Base-by-base conservation (phyloP, 2,888 invertebrate genomes). In the Eustalomyia histrio region DNA sequence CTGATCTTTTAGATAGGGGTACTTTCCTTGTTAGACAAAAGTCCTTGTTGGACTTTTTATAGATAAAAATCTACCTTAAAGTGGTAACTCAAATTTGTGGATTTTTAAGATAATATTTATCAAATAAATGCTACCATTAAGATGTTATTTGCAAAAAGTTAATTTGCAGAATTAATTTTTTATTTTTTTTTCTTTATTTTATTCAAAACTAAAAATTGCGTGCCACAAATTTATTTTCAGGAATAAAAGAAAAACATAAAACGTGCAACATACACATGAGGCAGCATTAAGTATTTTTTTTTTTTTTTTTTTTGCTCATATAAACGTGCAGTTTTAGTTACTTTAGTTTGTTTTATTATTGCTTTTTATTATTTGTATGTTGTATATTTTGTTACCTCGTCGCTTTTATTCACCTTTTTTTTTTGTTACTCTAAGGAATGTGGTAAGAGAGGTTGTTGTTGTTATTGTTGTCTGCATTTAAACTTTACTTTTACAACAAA, bases 371-470 rank as follows among this genome's bases (percentile, higher is more conserved):
- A 43, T 55, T 68, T 79, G 50, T 65, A 72, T 69, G 64, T 60
- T 33, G 60, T 71, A 69, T 64, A 53, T 12, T 68, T 71, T 39
- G 16, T 60, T 58, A 21, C 35, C 39, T 24, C 33, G 53, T 39
- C 18, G 47, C 63, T 72, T 52, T 60, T 47, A 55, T 39, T 35
- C 65, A 12, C 33, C n/a, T 47, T 75, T 61, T 75, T 53, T 73
- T 71, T 61, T 75, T 57, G 47, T 21, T 50, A 64, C 76, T 43
- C 57, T 69, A 21, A 69, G 79, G 76, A 79, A 79, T 82, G 79
- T 73, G 79, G 82, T 76, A 76, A 76, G 72, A 76, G 76, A 55
- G 24, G 79, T 76, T 79, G 43, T 75, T 75, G 39, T 67, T 47
- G 18, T 24, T 35, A 50, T 71, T 14, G n/a, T 60, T 73, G 68